Evolutionary conservation across 1,140 invertebrate genomes (phyloP), one percentile per base, ranked within the genome.

Genomic region (Zaprionus camerounensis): DNA sequence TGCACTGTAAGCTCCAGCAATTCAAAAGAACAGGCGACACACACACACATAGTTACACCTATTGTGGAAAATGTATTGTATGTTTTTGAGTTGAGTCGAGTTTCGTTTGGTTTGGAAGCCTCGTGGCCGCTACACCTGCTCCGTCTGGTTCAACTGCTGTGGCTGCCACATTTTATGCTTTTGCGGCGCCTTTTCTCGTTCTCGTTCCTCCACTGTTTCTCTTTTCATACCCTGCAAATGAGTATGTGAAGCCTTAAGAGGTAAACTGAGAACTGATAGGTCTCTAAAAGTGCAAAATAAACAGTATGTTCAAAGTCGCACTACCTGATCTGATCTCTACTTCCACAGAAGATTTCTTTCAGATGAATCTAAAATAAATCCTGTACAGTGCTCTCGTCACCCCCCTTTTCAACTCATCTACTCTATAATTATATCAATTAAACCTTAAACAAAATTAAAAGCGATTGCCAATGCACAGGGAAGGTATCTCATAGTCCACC

Each of bases 41-140:
- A 56, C 49, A 44, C 24, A 26, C 61, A 7, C 22, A 44, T 41
- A 62, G 22, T 31, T 12, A 41, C 56, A 71, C 62, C 51, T 68
- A 71, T 76, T 71, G 69, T 76, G 53, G 44, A 15, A 66, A 71
- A 65, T 76, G 73, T 76, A 76, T 76, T 76, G 73, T 76, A 69
- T 66, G 51, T 61, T 76, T 63, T 76, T 71, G 55, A 76, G 73
- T 38, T 71, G 61, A 71, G 73, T 31, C 59, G 61, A 44, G 49
- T 76, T 76, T 76, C 55, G 41, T 65, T 65, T 66, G 44, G 41
- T 59, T 75, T 55, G 61, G 61, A 28, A 64, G 51, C 46, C 56
- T 26, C 28, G 13, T 71, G 55, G 53, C 62, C 49, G 55, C 58
- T 74, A 63, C 51, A 69, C 59, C 58, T 70, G 38, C 66, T 49